Evolutionary conservation across 2,113 vertebrate genomes (phyloP), one percentile per base, ranked within the genome.

Genomic region (Thalassoma bifasciatum): DNA sequence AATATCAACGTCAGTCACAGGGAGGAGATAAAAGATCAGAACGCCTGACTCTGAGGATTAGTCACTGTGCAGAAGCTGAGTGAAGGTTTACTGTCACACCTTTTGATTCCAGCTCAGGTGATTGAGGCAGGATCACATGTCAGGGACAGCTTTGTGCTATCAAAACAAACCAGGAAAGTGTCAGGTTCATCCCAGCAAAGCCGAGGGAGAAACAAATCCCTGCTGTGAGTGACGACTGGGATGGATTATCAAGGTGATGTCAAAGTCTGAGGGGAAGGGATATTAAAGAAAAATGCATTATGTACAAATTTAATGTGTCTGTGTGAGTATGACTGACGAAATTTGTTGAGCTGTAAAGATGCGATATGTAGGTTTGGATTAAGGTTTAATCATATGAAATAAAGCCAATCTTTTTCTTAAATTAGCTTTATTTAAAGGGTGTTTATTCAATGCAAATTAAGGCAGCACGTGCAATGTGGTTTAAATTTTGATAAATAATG

Each of bases 1-100:
- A 73, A 80, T 80, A 80, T 82, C 80, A 70, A 42, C 75, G 82
- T 87, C 77, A 71, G 75, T 87, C 70, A 82, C 61, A 65, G 44
- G 38, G 75, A 75, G 54, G 44, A 78, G 49, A 69, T 46, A 66
- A 63, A 54, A 2, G 21, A 73, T 37, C 68, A 19, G 53, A 61
- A 50, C 10, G 53, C 47, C 51, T 16, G 24, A 61, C 81, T 22
- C 52, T 16, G 30, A 74, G 73, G 77, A 90, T 89, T 86, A 88
- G 61, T 84, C 76, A 77, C 51, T 3, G 57, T 42, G 65, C 40
- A 34, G 63, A 19, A 52, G 59, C 75, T 83, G 81, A 74, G 75
- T 77, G 16, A 75, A 61, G 49, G 73, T 72, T 87, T 81, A 76
- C 42, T 67, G 56, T 79, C 82, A 36, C 79, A 81, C 62, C 75